Conservation (phyloP, 2,888 invertebrate genomes). For the Nemoura dubitans region DNA sequence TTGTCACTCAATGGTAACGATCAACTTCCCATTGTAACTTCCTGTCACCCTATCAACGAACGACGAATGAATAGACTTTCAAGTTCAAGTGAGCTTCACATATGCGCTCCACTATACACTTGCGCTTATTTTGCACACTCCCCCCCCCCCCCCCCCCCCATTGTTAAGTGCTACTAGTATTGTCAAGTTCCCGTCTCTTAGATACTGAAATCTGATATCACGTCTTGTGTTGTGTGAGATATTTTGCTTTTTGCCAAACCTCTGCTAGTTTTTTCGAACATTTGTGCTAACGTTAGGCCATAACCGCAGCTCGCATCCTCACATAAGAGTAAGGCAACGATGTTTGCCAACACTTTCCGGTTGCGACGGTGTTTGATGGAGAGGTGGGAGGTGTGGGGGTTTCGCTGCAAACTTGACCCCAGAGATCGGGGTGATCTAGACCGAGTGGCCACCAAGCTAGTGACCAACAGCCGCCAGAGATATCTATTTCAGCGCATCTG, state of each 20-base stretch:
- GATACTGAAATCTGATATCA: neutral
- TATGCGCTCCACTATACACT: neutral
- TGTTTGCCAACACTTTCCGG: neutral
- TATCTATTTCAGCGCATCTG: neutral
- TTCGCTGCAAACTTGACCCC: neutral
- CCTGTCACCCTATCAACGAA: slow-evolving; percentile 1
- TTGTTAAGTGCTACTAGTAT: neutral
- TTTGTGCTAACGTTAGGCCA: too few relatives aligned
- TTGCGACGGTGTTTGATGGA: neutral
- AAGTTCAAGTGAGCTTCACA: neutral
- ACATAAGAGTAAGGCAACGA: too few relatives aligned
- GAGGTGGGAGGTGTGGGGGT: neutral
- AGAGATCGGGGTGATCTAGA: neutral
- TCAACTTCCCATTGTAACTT: neutral
- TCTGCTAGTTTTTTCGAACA: neutral
- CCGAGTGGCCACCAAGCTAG: neutral
- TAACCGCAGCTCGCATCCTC: too few relatives aligned
- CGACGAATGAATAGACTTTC: neutral
- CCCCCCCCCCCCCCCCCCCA: too few relatives aligned
- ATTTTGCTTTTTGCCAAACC: neutral
- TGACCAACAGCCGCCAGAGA: neutral
- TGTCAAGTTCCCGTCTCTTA: neutral
- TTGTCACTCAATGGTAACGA: slow-evolving; percentile 7
- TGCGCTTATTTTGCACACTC: too few relatives aligned
- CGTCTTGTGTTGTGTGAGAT: neutral